These are phyloP conservation scores for Xiphophorus couchianus DNA, from an alignment of 2,113 vertebrate species.

Conservation along the genomic window DNA sequence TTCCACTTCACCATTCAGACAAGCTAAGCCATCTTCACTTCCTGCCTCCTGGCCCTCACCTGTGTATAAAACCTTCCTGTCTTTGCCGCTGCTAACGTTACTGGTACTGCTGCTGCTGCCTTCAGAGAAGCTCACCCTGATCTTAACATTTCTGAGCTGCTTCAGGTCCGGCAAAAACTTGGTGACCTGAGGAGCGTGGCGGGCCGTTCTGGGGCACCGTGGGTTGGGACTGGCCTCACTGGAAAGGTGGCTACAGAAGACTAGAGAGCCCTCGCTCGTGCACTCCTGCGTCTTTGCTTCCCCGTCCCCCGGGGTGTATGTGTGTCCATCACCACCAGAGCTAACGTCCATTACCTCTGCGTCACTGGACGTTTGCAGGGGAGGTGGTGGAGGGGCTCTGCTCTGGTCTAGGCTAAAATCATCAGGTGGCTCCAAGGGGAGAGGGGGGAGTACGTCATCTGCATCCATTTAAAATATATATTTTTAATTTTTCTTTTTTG, in stretches of 20 bases:
- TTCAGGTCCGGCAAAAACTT: conserved; percentile 96
- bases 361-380: conserved; percentile 99
- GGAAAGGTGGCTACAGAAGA: conserved; percentile 86
- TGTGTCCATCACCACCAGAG: conserved; percentile 99
- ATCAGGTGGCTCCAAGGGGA: conserved; percentile 91
- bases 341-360: conserved; percentile 99
- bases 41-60: conserved; percentile 85
- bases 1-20: conserved; percentile 90
- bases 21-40: conserved; percentile 78
- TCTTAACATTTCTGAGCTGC: conserved; percentile 96
- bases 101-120: conserved; percentile 84
- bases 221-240: conserved; percentile 82
- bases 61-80: conserved; percentile 96
- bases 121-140: conserved; percentile 95
- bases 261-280: conserved; percentile 88
- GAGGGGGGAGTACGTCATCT: conserved; percentile 89
- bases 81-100: conserved; percentile 78
- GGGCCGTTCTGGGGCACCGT: conserved; percentile 92
- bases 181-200: conserved; percentile 91
- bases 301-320: conserved; percentile 91
- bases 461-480: conserved; percentile 84
- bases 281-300: conserved; percentile 81
- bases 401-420: conserved; percentile 85
- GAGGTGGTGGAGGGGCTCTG: conserved; percentile 99
- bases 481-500: background rate